Base-by-base conservation (phyloP, 2,888 invertebrate species). In the Ceratothoa steindachneri region DNA sequence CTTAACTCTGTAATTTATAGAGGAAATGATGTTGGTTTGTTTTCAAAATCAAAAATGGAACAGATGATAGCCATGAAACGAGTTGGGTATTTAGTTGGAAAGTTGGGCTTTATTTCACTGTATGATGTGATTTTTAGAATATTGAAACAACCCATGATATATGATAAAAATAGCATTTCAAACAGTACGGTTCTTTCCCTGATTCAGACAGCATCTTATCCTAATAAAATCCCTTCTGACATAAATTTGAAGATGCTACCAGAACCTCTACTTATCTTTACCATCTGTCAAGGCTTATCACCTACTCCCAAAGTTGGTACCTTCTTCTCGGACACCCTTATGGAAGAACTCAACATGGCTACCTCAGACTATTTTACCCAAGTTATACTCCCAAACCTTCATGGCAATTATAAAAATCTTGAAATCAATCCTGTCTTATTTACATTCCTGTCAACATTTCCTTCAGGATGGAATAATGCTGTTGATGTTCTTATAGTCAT, bases 81-180 rank as follows among this genome's bases (percentile, higher is more conserved):
- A 22, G 24, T 73, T 29, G 75, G 75, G 22, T 76, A 76, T 28
- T 28, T 67, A 29, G 67, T 76, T 22, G 75, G 75, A 12, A 55
- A 72, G 28, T 28, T 76, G 28, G 75, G 75, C n/a, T 76, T 76
- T 65, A 27, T 76, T 29, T 76, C 75, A 24, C 28, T 76, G n/a
- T 73, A 72, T 70, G 75, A 76, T 51, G n/a, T 76, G 9, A 60
- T 60, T 9, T 24, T 9, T 60, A 24, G n/a, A 60, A 22, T 22
- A n/a, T 60, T 60, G 24, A 24, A 60, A 24, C 60, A 60, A n/a
- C 41, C 41, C 5, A 9, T 41, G 41, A 41, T 41, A 9, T 41
- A 41, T 41, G 41, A 41, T 41, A 41, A 15, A 41, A 5, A 41
- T 41, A 41, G 15, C 15, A 15, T 41, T 9, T 41, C 41, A 9